Conservation (phyloP, 1,140 invertebrate species). For the Apis cerana region DNA sequence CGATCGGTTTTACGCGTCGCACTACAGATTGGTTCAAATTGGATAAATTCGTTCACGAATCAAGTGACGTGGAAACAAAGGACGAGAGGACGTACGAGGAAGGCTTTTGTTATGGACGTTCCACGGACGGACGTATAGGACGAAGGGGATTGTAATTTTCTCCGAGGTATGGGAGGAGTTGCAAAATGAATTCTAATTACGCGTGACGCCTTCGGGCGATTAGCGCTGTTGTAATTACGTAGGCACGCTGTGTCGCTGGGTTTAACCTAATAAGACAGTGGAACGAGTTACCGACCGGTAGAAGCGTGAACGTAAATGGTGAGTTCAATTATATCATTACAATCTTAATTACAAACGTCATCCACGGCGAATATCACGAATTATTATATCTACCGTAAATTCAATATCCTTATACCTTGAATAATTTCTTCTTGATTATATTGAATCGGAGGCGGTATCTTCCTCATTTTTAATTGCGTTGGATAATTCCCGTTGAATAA, state of each 20-base stretch:
- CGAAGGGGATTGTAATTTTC: constrained; percentile 32
- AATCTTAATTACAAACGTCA: constrained; percentile 30
- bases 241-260: constrained; percentile 27
- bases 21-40: background rate
- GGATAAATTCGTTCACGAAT: background rate
- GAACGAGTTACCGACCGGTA: constrained; percentile 5
- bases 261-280: constrained; percentile 64
- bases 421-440: too few species aligned
- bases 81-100: background rate
- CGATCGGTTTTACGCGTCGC: background rate
- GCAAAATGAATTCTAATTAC: constrained; percentile 66
- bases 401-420: background rate
- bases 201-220: constrained; percentile 63
- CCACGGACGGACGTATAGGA: background rate
- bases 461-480: constrained; percentile 29
- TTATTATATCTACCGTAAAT: background rate
- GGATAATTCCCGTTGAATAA: constrained; percentile 29
- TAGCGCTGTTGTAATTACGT: constrained; percentile 59
- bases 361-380: background rate
- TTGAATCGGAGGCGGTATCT: too few species aligned
- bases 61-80: background rate
- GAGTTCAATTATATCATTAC: constrained; percentile 22
- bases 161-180: constrained; percentile 14
- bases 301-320: constrained; percentile 16
- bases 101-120: background rate